phyloP scores from a whole-genome alignment of 92 coral and sea anemone genomes.

The Phenganax stokvisi region DNA sequence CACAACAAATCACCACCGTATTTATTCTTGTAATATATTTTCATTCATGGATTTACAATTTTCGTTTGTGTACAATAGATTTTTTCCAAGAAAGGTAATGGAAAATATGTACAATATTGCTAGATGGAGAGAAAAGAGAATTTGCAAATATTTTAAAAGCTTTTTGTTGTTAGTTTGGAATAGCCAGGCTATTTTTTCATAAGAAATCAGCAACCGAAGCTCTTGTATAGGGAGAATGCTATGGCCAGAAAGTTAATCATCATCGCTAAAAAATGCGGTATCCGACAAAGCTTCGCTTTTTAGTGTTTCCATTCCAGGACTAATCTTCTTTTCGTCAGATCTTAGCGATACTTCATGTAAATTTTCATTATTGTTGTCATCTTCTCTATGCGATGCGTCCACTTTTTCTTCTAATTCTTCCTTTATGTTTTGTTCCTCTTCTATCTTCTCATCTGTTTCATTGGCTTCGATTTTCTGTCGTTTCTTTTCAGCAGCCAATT shows the following conservation, averaged over 20 bases:
- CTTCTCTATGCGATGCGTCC: constrained; percentile 7
- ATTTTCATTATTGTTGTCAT: constrained; percentile 1
- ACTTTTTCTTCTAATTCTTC: constrained; percentile 7
- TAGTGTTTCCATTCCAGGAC: neutral
- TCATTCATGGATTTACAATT: too few species aligned
- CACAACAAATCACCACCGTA: too few species aligned
- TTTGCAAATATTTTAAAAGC: too few species aligned
- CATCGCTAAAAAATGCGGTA: constrained; percentile 23
- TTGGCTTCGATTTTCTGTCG: constrained; percentile 36
- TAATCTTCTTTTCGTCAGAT: neutral
- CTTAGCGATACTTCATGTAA: constrained; percentile 13
- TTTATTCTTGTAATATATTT: too few species aligned
- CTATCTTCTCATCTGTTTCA: constrained; percentile 32
- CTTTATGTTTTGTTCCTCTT: constrained; percentile 30
- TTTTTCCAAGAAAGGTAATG: too few species aligned
- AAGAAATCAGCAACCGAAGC: too few species aligned
- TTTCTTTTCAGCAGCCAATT: constrained; percentile 45
- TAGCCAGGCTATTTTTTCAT: too few species aligned
- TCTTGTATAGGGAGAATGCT: too few species aligned
- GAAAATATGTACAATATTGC: too few species aligned
- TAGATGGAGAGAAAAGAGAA: too few species aligned
- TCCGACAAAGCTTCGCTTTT: constrained; percentile 8
- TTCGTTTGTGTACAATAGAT: too few species aligned
- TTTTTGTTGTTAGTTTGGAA: too few species aligned
- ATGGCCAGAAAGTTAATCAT: neutral